A percentile compares a stretch with the other conserved stretches of the same genome.
phyloP scores from a whole-genome alignment of 2,113 vertebrate genomes.

The Campylomormyrus numenius region DNA sequence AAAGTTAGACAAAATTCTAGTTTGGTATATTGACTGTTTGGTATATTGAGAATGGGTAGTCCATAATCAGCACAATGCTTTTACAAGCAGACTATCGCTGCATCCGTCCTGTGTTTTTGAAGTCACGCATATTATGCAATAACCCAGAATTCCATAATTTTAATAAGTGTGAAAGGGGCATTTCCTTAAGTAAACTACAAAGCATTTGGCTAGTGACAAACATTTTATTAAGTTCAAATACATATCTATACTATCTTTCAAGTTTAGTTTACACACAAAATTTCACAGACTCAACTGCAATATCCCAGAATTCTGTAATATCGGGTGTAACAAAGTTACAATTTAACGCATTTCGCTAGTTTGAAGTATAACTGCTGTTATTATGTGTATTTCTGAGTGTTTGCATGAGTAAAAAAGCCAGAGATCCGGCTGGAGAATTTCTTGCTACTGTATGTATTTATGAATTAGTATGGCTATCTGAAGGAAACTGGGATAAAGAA shows the following conservation, averaged over 20 bases:
- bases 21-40: background rate
- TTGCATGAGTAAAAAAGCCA: background rate
- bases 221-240: background rate
- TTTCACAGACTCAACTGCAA: background rate
- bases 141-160: background rate
- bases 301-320: background rate
- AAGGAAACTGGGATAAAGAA: background rate
- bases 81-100: background rate
- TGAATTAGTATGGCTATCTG: background rate
- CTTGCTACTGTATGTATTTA: background rate
- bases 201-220: background rate
- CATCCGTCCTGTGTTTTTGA: background rate
- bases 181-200: background rate
- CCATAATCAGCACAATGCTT: background rate
- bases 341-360: background rate
- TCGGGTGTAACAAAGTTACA: background rate
- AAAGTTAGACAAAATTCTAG: constrained; percentile 6
- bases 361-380: background rate
- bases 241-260: background rate
- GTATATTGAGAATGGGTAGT: background rate
- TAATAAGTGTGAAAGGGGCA: background rate
- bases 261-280: background rate
- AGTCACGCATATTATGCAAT: background rate
- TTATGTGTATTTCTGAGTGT: background rate
- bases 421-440: background rate